Evolutionary conservation across 2,113 vertebrate species (phyloP).

Genomic region (Chrysochloris asiatica): DNA sequence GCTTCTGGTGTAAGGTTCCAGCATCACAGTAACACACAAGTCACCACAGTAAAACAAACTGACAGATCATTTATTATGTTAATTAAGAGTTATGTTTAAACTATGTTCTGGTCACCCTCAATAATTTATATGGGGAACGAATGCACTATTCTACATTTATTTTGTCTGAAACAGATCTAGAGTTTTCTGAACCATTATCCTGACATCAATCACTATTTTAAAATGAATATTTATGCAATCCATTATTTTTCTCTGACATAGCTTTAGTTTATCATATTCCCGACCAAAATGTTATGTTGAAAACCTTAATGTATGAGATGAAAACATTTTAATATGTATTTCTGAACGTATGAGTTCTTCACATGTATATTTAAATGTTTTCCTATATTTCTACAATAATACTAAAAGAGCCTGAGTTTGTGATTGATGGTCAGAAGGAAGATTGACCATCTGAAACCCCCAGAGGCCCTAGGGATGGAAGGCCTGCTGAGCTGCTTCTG

Average conservation of each 20-base stretch:
- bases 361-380: not conserved
- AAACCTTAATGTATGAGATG: conserved; percentile 4
- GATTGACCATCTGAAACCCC: not conserved
- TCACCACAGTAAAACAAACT: no score
- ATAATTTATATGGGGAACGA: not conserved
- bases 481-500: not conserved
- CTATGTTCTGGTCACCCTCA: not conserved
- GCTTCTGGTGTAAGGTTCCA: no score
- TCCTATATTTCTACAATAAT: not conserved
- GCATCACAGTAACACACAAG: no score
- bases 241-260: not conserved
- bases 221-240: no score
- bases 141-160: not conserved
- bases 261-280: not conserved
- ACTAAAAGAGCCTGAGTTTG: not conserved
- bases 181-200: not conserved
- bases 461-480: not conserved
- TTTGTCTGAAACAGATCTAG: not conserved
- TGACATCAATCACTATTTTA: not conserved
- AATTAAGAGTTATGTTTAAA: not conserved
- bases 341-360: not conserved
- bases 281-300: not conserved
- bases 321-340: not conserved
- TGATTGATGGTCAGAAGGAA: not conserved
- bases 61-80: no score